Evolutionary conservation across 37 sponge, comb jelly and placozoan species (phyloP).

Genomic region (Oopsacas minuta): DNA sequence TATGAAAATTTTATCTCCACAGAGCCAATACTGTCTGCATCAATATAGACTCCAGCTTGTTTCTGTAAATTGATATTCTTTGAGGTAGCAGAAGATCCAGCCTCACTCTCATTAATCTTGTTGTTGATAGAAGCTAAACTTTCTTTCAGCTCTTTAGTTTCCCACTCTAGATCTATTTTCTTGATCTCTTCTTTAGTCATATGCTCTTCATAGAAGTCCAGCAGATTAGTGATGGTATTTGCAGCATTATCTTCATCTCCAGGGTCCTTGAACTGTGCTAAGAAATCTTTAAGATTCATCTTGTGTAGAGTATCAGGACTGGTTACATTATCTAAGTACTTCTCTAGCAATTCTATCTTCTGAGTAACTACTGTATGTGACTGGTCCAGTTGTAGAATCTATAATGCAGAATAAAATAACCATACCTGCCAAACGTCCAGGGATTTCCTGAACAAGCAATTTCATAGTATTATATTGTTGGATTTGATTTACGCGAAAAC

Average conservation of each 20-base stretch:
- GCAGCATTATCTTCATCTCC: not conserved
- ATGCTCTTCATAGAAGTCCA: not conserved
- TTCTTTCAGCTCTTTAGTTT: not conserved
- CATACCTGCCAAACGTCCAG: no score
- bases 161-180: not conserved
- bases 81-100: not conserved
- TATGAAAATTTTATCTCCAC: not conserved
- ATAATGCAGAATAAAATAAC: no score
- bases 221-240: not conserved
- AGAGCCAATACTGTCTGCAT: not conserved
- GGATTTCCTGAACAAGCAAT: no score
- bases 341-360: not conserved
- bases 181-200: not conserved
- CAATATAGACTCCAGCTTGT: constrained; percentile 3
- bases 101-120: not conserved
- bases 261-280: not conserved
- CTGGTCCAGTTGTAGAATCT: not conserved
- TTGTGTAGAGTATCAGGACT: not conserved
- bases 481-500: no score
- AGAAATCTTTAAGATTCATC: not conserved
- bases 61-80: constrained; percentile 6
- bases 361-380: not conserved
- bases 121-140: not conserved
- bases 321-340: not conserved
- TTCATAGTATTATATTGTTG: no score